phyloP scores from a whole-genome alignment of 2,113 vertebrate species.

The Leptodactylus fuscus region DNA sequence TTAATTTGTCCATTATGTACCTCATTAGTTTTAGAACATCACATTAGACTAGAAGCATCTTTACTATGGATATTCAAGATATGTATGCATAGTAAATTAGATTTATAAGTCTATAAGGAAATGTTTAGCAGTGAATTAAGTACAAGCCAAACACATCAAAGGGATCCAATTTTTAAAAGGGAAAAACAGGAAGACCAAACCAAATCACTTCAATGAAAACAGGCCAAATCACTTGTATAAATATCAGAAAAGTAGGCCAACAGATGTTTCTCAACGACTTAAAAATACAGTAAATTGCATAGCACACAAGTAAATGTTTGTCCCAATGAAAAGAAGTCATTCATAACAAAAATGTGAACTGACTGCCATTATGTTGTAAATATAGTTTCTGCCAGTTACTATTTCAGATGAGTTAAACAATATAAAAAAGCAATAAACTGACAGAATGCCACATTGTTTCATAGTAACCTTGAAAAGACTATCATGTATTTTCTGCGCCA shows the following conservation, averaged over 20 bases:
- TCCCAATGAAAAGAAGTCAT: constrained; percentile 61
- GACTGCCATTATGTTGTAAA: constrained; percentile 37
- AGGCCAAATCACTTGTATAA: constrained; percentile 51
- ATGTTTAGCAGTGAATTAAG: constrained; percentile 33
- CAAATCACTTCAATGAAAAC: constrained; percentile 52
- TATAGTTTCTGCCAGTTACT: not conserved
- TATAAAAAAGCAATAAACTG: not conserved
- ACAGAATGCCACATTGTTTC: not conserved
- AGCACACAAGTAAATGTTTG: constrained; percentile 66
- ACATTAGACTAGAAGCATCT: not conserved
- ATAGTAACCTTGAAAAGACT: not conserved
- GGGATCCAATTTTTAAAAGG: not conserved
- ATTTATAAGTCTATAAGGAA: constrained; percentile 13
- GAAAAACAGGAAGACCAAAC: constrained; percentile 52
- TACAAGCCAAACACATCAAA: constrained; percentile 53
- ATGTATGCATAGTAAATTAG: constrained; percentile 4
- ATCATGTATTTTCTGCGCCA: not conserved
- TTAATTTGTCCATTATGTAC: not conserved
- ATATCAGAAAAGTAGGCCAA: constrained; percentile 51
- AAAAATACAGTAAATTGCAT: constrained; percentile 62
- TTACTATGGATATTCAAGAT: not conserved
- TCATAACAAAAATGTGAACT: constrained; percentile 63
- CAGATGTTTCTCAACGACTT: constrained; percentile 50
- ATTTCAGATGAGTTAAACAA: constrained; percentile 10
- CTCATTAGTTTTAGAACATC: not conserved